Conservation (phyloP, 2,113 vertebrate species). For the Sebastes schlegelii region DNA sequence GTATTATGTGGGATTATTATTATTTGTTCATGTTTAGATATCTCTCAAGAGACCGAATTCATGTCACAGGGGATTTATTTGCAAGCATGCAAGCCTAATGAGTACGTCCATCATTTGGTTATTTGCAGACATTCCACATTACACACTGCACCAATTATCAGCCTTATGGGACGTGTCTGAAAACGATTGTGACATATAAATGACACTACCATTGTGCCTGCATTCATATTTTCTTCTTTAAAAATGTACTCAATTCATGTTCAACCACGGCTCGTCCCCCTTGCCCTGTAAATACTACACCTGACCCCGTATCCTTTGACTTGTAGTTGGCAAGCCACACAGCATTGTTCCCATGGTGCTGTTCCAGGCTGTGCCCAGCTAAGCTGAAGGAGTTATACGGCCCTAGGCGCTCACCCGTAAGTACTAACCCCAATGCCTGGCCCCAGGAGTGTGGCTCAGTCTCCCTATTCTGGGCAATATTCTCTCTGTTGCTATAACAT, state of each 20-base stretch:
- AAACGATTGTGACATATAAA: background rate
- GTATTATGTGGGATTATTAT: conserved; percentile 1
- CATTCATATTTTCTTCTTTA: background rate
- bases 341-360: background rate
- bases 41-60: conserved; percentile 11
- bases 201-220: background rate
- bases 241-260: background rate
- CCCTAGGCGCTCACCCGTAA: background rate
- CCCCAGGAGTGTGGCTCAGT: background rate
- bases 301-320: background rate
- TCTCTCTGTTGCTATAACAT: background rate
- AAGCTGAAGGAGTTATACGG: background rate
- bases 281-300: background rate
- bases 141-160: conserved; percentile 23
- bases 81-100: conserved; percentile 12
- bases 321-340: background rate
- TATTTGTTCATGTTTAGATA: background rate
- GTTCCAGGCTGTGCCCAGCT: background rate
- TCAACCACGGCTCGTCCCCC: background rate
- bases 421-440: background rate
- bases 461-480: background rate
- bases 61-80: conserved; percentile 33
- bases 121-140: conserved; percentile 24
- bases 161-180: background rate
- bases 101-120: conserved; percentile 21